Evolutionary conservation across 2,888 invertebrate species (phyloP), one percentile per base, ranked within the genome.

Genomic region (Stratiomys singularior): DNA sequence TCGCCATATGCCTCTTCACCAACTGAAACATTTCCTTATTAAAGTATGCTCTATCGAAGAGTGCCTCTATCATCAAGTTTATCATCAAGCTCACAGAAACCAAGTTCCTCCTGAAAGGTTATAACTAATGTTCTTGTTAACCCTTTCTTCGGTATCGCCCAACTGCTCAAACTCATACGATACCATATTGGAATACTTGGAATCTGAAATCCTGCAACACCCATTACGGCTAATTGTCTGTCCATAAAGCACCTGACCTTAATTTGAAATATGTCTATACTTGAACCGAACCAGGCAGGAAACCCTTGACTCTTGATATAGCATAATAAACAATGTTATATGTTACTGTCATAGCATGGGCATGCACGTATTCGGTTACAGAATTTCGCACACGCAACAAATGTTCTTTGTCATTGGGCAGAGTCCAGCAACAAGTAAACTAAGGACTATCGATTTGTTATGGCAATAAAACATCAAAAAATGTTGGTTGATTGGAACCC

Each of bases 201-300:
- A 69, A 28, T 47, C 44, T 69, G n/a, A 69, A 69, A 69, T 69
- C 69, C 25, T 23, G 46, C 27, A 69, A 18, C 30, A 46, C 47
- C 69, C 69, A 69, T 69, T 69, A 69, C 30, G 47, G 46, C 23
- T 69, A 69, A 69, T 69, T 69, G 69, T 69, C 69, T 69, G 69
- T 47, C 69, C 69, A 69, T 69, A 69, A 69, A 69, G 47, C 69
- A 69, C 69, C 69, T 69, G 69, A 47, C 69, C 69, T 47, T 69
- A 47, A 69, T 47, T 69, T 69, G 46, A 67, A 67, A 69, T 69
- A 69, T 69, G 69, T n/a, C 47, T 13, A 30, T 30, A 30, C 18
- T 64, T 23, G 28, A 30, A 25, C 25, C 23, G 21, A 25, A 25
- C 23, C 15, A 5, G 5, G 23, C 21, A 25, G 60, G 60, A 60